Conservation (phyloP, 1,140 invertebrate genomes). For the Streblospio benedicti region DNA sequence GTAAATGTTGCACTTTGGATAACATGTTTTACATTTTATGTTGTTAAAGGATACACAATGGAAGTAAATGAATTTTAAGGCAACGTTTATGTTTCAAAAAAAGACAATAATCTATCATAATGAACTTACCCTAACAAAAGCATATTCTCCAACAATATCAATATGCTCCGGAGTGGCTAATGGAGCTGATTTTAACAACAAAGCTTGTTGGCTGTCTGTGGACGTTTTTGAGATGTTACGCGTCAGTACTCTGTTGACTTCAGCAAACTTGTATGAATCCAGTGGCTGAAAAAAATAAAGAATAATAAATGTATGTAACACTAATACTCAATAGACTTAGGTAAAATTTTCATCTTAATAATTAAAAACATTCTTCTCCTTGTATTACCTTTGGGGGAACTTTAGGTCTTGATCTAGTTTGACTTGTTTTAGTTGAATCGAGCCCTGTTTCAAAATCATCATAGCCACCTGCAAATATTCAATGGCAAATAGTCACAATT, state of each 20-base stretch:
- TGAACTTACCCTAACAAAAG: slow-evolving; percentile 31
- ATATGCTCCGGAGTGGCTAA: slow-evolving; percentile 71
- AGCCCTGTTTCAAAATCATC: no score
- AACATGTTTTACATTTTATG: no score
- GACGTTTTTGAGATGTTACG: slow-evolving; percentile 4
- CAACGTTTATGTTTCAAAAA: not conserved
- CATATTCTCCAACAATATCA: slow-evolving; percentile 54
- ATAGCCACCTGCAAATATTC: no score
- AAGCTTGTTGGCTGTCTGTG: not conserved
- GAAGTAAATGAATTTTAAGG: not conserved
- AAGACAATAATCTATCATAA: not conserved
- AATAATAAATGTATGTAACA: no score
- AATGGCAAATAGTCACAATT: no score
- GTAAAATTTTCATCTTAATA: no score
- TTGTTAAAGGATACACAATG: not conserved
- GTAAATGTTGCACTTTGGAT: no score
- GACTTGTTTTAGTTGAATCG: no score
- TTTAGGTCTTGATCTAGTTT: no score
- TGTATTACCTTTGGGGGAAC: no score
- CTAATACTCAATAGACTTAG: no score
- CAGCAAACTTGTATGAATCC: slow-evolving; percentile 12
- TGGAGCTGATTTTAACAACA: slow-evolving; percentile 56
- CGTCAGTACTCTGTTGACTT: slow-evolving; percentile 9
- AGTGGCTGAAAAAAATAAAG: slow-evolving; percentile 32
- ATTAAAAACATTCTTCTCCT: no score